These are phyloP conservation scores for Chymomyza procnemis DNA, from an alignment of 2,888 invertebrate genomes.

Conservation along the genomic window DNA sequence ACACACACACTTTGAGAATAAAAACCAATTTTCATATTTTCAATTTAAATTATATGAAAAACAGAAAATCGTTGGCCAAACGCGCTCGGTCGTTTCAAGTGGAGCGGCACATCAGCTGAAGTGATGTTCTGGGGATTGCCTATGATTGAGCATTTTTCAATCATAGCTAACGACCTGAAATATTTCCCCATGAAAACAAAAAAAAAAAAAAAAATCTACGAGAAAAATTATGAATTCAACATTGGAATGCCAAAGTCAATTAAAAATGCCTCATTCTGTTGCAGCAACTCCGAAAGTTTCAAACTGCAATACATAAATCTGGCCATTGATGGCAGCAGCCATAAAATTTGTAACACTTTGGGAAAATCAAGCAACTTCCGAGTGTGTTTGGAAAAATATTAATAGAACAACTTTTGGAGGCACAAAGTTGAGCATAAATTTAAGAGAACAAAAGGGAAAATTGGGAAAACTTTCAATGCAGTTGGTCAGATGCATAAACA, in stretches of 20 bases:
- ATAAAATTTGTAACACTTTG: constrained; percentile 67
- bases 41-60: constrained; percentile 56
- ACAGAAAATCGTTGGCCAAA: constrained; percentile 29
- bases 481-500: constrained; percentile 55
- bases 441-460: not conserved
- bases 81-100: constrained; percentile 36
- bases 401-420: constrained; percentile 49
- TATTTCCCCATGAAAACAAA: constrained; percentile 25
- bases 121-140: not conserved
- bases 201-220: not conserved
- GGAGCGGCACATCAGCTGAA: constrained; percentile 6
- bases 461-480: not conserved
- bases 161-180: constrained; percentile 52
- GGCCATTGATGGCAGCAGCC: not conserved
- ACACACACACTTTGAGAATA: not conserved
- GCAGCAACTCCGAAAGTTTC: not conserved
- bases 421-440: constrained; percentile 40
- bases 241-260: constrained; percentile 54
- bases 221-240: constrained; percentile 51
- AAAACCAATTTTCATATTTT: constrained; percentile 33
- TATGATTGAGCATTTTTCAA: constrained; percentile 44
- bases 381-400: constrained; percentile 40
- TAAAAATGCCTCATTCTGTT: constrained; percentile 43
- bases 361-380: constrained; percentile 25
- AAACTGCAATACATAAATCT: not conserved